Conservation (phyloP, 2,888 invertebrate genomes). For the Noctua janthe region DNA sequence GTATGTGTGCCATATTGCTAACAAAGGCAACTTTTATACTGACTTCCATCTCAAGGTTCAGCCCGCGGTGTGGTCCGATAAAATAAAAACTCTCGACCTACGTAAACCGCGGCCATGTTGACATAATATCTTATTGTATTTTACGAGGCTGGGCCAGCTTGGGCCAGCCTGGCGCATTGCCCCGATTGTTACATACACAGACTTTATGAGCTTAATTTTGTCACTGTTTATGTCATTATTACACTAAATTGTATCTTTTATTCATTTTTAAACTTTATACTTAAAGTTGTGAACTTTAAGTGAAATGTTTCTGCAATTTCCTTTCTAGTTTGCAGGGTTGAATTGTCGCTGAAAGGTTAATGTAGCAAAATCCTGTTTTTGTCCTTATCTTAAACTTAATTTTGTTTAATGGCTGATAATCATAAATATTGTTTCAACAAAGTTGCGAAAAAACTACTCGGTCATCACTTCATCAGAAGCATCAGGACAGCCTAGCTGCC, state of each 20-base stretch:
- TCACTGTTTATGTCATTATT: conserved; percentile 60
- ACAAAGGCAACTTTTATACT: conserved; percentile 61
- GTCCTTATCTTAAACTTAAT: neutral
- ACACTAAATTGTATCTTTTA: conserved; percentile 50
- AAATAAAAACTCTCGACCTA: conserved; percentile 65
- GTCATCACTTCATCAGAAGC: neutral
- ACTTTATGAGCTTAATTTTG: conserved; percentile 57
- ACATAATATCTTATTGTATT: conserved; percentile 63
- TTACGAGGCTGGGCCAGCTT: conserved; percentile 47
- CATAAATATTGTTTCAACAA: neutral
- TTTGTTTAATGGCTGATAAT: neutral
- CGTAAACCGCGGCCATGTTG: conserved; percentile 59
- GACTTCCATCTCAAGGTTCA: conserved; percentile 59
- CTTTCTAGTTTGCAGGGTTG: conserved; percentile 32
- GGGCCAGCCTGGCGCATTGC: conserved; percentile 22
- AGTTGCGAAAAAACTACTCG: neutral
- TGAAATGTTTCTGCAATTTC: conserved; percentile 41
- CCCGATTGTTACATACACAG: conserved; percentile 52
- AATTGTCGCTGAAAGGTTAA: conserved; percentile 6
- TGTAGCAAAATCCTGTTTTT: neutral
- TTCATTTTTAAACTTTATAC: conserved; percentile 39
- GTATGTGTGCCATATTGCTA: conserved; percentile 47
- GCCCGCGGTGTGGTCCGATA: conserved; percentile 63
- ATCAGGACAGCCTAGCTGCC: neutral
- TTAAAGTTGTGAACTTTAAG: conserved; percentile 46